A percentile compares a stretch with the other conserved stretches of the same genome.
phyloP scores from a whole-genome alignment of 2,797 vertebrate species.

The Xyrichtys novacula region DNA sequence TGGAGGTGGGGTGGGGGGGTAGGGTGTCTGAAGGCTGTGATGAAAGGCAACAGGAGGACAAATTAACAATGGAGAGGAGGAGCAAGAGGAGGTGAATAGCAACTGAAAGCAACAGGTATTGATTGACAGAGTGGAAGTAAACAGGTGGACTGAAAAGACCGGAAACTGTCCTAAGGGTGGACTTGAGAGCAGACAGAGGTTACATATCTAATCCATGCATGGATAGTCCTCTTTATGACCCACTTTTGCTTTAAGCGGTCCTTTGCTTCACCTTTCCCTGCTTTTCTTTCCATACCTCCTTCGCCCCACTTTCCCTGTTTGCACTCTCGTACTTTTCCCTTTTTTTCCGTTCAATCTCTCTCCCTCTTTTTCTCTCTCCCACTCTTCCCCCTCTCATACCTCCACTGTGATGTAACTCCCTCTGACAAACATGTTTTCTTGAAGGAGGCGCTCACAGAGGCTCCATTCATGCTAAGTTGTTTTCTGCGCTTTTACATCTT shows the following conservation, averaged over 20 bases:
- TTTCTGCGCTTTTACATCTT: constrained; percentile 58
- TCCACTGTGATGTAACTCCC: constrained; percentile 61
- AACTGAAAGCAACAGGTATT: neutral
- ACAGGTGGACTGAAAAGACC: constrained; percentile 7
- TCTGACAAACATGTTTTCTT: constrained; percentile 78
- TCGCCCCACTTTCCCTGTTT: constrained; percentile 20
- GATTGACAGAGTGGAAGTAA: constrained; percentile 33
- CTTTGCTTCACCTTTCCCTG: constrained; percentile 29
- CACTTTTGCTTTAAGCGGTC: neutral
- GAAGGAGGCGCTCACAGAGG: constrained; percentile 64
- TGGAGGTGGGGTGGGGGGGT: neutral
- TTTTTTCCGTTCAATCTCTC: constrained; percentile 29
- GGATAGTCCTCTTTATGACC: constrained; percentile 15
- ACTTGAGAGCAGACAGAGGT: neutral
- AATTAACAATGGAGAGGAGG: constrained; percentile 31
- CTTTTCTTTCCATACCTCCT: constrained; percentile 4
- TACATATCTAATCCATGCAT: constrained; percentile 13
- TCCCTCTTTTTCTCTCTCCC: neutral
- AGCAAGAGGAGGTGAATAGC: constrained; percentile 3
- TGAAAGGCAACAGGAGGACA: constrained; percentile 33
- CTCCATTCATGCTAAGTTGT: constrained; percentile 69
- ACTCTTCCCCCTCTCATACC: constrained; percentile 48
- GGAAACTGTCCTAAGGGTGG: neutral
- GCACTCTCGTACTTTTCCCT: constrained; percentile 28
- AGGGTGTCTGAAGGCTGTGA: constrained; percentile 11